Base-by-base conservation (phyloP, 1,140 invertebrate species). In the Ceratitis capitata region DNA sequence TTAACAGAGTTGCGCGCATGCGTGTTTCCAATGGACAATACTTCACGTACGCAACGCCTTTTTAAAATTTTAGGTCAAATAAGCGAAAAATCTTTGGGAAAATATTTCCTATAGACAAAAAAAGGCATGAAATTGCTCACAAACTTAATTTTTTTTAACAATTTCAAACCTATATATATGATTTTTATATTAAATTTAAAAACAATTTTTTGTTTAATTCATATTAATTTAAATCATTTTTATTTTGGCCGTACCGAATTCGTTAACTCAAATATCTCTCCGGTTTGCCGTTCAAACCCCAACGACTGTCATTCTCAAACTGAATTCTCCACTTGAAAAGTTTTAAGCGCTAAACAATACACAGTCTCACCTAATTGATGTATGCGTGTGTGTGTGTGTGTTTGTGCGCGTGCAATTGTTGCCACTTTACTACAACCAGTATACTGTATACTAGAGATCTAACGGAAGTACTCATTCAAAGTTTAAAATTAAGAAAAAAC, bases 281-380 rank as follows among this genome's bases (percentile, higher is more conserved):
- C 69, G 69, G n/a, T 45, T 78, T 39, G 45, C 23, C 69, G 39
- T 42, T 45, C 69, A 78, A 78, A 78, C 45, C 39, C 39, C 42
- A 39, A 45, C 42, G 69, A 78, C 35, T 78, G 42, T 14, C 69
- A 47, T 6, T 16, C 69, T 26, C 69, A 42, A 78, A 78, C 69
- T 78, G 69, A 78, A 78, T 23, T 78, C 69, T 45, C 69, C 69
- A 78, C 69, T 45, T 78, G 39, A 78, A 78, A 78, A n/a, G n/a
- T 78, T 78, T 45, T n/a, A 35, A 23, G 69, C 69, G 69, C 39
- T 78, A 45, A 23, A 42, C 35, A 45, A 78, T 45, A 78, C 69
- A 78, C 69, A 78, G 69, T 45, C 45, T 78, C 69, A 78, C 39
- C 39, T 9, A 78, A n/a, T 45, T n/a, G n/a, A n/a, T n/a, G n/a